Evolutionary conservation across 2,888 invertebrate genomes (phyloP), one percentile per base, ranked within the genome.

Genomic region (Cerastis rubricosa): DNA sequence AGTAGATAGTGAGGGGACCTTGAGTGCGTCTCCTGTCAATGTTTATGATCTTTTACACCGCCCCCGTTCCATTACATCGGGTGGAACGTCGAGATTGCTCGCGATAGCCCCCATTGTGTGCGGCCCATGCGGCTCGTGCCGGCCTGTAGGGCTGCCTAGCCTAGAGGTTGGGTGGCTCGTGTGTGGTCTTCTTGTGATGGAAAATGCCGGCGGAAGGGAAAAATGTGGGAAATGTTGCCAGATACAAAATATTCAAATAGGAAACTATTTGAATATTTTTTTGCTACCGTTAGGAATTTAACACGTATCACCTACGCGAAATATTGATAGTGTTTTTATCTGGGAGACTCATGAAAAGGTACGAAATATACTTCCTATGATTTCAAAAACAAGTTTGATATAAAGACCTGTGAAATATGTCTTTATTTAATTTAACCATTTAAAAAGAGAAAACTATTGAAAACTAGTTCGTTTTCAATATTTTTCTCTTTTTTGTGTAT

Each of bases 101-200:
- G 80, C 83, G 93, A 94, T 94, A 94, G 88, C 85, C 81, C 74
- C 93, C 89, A 94, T 94, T 94, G 94, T 94, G 88, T 91, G 85
- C 87, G 25, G 57, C 57, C 57, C 57, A 88, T 90, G 85, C 86
- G 85, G 84, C 85, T 81, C 87, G 85, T 78, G 86, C 79, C 78
- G 78, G 57, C 9, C 12, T 40, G 49, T 86, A 92, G 91, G 92
- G 92, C 69, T 91, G 89, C 19, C 82, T 54, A 25, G 49, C n/a
- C n/a, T 17, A 29, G 19, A 76, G 40, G 12, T 66, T 29, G 9
- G n/a, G 59, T 61, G 25, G n/a, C 25, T 40, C 64, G 68, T 74
- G 74, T 83, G 83, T 79, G 83, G 83, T 75, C 83, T 79, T 68
- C 66, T 74, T 78, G 69, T 72, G 35, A 19, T 11, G 61, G 25